phyloP scores from a whole-genome alignment of 2,888 invertebrate species.

The Cosmopolites sordidus region DNA sequence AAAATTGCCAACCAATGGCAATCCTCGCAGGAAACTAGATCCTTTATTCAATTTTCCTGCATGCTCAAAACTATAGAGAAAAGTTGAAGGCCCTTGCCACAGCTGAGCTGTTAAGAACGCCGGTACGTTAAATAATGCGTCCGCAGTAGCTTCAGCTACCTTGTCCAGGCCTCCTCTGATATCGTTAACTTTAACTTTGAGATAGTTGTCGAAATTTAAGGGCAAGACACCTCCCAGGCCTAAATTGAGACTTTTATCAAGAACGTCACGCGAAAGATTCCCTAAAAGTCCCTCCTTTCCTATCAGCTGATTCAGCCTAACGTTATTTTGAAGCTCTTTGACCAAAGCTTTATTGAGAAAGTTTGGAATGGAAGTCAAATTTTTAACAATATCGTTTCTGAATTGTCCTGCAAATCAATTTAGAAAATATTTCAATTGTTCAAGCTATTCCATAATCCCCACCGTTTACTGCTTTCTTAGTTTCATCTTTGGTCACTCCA shows the following conservation, averaged over 20 bases:
- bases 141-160: constrained; percentile 62
- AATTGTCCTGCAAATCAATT: constrained; percentile 35
- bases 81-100: constrained; percentile 64
- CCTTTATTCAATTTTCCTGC: constrained; percentile 60
- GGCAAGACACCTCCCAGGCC: constrained; percentile 20
- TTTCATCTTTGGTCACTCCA: constrained; percentile 71
- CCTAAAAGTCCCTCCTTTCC: constrained; percentile 11
- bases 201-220: constrained; percentile 41
- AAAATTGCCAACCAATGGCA: constrained; percentile 57
- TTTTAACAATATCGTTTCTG: constrained; percentile 44
- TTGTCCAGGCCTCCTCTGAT: constrained; percentile 52
- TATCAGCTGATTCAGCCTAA: constrained; percentile 36
- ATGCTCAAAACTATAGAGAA: constrained; percentile 73
- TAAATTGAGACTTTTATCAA: constrained; percentile 17
- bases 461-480: constrained; percentile 59
- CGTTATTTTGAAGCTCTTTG: constrained; percentile 44
- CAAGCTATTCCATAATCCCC: constrained; percentile 22
- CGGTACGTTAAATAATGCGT: constrained; percentile 73
- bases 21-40: constrained; percentile 60
- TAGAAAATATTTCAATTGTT: not conserved
- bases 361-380: constrained; percentile 45
- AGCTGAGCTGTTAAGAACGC: constrained; percentile 65
- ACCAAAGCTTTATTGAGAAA: constrained; percentile 47
- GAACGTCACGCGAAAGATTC: constrained; percentile 13
- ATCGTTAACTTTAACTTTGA: constrained; percentile 38